These are phyloP conservation scores for Laterallus jamaicensis DNA, from an alignment of 2,113 vertebrate species.

Conservation along the genomic window DNA sequence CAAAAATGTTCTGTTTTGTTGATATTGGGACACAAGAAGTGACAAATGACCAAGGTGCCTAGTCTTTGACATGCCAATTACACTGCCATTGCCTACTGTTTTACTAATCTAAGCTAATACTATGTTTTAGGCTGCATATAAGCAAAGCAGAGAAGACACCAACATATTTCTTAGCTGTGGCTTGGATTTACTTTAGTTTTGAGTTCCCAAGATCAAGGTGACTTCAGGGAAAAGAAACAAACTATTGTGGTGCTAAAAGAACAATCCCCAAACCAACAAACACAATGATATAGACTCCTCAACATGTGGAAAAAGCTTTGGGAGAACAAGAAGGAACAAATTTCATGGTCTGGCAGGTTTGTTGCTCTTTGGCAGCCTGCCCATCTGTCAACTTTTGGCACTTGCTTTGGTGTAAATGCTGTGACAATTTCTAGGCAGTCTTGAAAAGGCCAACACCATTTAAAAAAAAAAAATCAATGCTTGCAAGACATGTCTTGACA, in stretches of 20 bases:
- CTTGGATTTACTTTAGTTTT: not conserved
- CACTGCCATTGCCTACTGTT: not conserved
- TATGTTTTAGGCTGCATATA: not conserved
- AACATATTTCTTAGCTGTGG: not conserved
- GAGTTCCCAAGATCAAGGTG: not conserved
- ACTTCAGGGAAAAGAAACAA: not conserved
- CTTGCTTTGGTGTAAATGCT: not conserved
- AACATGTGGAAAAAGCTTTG: not conserved
- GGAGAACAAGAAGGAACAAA: slow-evolving; percentile 60
- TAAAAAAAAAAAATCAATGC: not conserved
- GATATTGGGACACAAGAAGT: not conserved
- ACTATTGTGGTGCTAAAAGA: not conserved
- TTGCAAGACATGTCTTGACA: not conserved
- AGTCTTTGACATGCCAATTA: not conserved
- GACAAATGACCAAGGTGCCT: not conserved
- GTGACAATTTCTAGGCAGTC: not conserved
- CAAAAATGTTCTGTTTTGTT: not conserved
- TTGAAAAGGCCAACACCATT: not conserved
- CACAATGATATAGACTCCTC: not conserved
- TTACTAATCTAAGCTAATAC: not conserved
- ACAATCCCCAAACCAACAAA: not conserved
- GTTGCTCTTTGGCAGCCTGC: slow-evolving; percentile 44
- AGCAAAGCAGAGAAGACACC: not conserved
- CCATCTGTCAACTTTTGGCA: slow-evolving; percentile 14
- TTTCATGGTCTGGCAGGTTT: slow-evolving; percentile 70